Percentiles rank a stretch among this genome's conserved stretches.
phyloP scores from a whole-genome alignment of 2,888 invertebrate genomes.

The Drosophila testacea region DNA sequence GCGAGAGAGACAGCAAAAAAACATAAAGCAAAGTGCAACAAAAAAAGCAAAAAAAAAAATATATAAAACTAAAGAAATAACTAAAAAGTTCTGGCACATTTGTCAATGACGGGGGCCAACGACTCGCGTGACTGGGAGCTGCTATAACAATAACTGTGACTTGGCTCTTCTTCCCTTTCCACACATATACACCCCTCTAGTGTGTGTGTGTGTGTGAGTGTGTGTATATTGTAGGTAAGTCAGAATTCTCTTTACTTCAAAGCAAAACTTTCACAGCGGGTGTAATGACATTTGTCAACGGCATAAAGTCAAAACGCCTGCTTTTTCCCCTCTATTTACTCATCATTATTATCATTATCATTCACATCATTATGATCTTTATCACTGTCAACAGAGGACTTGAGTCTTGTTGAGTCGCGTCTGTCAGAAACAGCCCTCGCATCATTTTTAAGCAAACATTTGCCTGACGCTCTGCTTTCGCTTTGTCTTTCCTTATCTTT shows the following conservation, averaged over 20 bases:
- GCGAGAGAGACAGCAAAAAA: conserved; percentile 46
- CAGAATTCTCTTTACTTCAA: conserved; percentile 56
- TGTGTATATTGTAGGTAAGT: conserved; percentile 47
- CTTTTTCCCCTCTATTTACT: conserved; percentile 4
- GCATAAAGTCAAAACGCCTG: conserved; percentile 42
- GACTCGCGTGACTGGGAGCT: conserved; percentile 70
- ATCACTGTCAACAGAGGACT: conserved; percentile 68
- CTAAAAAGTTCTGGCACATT: conserved; percentile 63
- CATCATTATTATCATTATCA: conserved; percentile 24
- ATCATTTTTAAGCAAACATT: conserved; percentile 55
- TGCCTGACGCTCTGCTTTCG: conserved; percentile 23
- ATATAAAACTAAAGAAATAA: conserved; percentile 44
- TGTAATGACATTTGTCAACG: conserved; percentile 79
- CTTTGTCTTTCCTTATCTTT: background rate
- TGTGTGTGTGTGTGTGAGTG: background rate
- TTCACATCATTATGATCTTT: conserved; percentile 65
- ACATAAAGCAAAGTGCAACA: conserved; percentile 50
- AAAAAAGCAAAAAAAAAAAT: conserved; percentile 30
- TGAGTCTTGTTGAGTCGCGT: conserved; percentile 47
- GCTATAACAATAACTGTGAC: conserved; percentile 37
- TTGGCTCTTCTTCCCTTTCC: background rate
- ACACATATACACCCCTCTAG: background rate
- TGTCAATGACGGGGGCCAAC: conserved; percentile 72
- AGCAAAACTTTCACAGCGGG: conserved; percentile 65
- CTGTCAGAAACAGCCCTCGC: conserved; percentile 58